Evolutionary conservation across 2,797 vertebrate genomes (phyloP).

Genomic region (Enteromius paludinosus): DNA sequence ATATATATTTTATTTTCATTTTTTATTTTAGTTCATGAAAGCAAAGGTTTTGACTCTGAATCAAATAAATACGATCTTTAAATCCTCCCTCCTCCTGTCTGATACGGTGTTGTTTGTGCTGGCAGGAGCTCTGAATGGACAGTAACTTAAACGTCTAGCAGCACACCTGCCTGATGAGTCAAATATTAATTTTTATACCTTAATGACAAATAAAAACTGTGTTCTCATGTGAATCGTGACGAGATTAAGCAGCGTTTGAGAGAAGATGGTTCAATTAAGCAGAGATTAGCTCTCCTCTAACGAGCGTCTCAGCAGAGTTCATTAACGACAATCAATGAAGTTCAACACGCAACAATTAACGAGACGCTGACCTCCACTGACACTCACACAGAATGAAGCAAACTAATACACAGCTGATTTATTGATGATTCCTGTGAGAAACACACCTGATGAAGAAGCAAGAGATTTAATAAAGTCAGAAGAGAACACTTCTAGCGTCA

Average conservation of each 20-base stretch:
- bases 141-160: not conserved
- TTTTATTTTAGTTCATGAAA: too few relatives aligned
- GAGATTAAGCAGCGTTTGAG: not conserved
- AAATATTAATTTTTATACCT: not conserved
- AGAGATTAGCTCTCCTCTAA: conserved; percentile 67
- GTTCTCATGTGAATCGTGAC: not conserved
- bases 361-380: not conserved
- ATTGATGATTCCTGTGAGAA: not conserved
- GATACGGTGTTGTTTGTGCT: not conserved
- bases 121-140: not conserved
- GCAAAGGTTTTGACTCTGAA: too few relatives aligned
- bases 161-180: not conserved
- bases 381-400: not conserved
- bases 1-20: not conserved
- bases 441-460: not conserved
- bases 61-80: too few relatives aligned
- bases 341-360: conserved; percentile 66
- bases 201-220: not conserved
- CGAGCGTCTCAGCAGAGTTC: conserved; percentile 68
- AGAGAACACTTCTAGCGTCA: not conserved
- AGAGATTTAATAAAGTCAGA: not conserved
- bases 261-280: not conserved
- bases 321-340: conserved; percentile 73
- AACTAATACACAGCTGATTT: not conserved
- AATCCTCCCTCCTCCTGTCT: too few relatives aligned